Base-by-base conservation (phyloP, 2,888 invertebrate genomes). In the Catocala fraxini region DNA sequence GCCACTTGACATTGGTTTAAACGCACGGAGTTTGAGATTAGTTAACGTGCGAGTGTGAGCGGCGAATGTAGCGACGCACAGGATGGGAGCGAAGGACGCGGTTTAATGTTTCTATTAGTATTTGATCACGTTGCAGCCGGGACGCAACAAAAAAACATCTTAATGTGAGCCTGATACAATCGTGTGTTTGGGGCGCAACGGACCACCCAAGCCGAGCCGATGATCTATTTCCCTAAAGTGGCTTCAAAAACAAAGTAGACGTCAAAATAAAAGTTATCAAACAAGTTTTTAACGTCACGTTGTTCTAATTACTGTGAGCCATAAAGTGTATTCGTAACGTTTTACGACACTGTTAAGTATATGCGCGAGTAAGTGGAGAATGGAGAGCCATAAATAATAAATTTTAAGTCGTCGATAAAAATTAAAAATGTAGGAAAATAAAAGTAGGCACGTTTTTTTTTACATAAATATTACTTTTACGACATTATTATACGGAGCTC, bases 391-490 rank as follows among this genome's bases (percentile, higher is more conserved):
- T 75, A 74, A 79, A 80, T 71, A 68, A 62, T 63, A 67, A 56
- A 59, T 57, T 70, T 70, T 70, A 73, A 79, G 68, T 52, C 68
- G 65, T 69, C 73, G 56, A 77, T 77, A 77, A 75, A 77, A 71
- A 73, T 71, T 65, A 65, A 68, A 80, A 79, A 79, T 77, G 73
- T 57, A 65, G 63, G 64, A 68, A 75, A 78, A 68, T 59, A 68
- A 74, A 78, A 77, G 59, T 59, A 59, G 51, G 71, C 65, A 70
- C 58, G 65, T 75, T 58, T 65, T 41, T 79, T 82, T 80, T 73
- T 70, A 80, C 81, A 87, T 88, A 90, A 89, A 89, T 88, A 89
- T 87, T 65, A 84, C 81, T 90, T 92, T 93, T 91, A 93, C 91
- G 90, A 88, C 87, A 87, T 87, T 89, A 91, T 91, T 92, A 93